Evolutionary conservation across 1,140 invertebrate species (phyloP).

Genomic region (Pachypeltis micranthus): DNA sequence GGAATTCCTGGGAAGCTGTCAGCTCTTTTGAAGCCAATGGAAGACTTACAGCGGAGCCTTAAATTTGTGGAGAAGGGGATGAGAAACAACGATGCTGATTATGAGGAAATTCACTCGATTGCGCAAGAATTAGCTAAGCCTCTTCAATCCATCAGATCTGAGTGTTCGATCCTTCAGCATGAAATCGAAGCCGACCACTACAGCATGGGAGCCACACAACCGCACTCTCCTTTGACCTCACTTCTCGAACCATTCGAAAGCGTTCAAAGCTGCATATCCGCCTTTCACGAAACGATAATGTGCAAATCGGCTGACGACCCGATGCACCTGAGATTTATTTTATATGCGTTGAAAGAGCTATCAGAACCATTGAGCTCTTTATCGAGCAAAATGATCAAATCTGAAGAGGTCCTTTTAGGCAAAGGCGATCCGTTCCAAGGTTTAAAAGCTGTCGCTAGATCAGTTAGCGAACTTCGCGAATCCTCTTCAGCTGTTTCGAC

Average conservation of each 20-base stretch:
- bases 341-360: slow-evolving; percentile 26
- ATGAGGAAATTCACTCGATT: slow-evolving; percentile 21
- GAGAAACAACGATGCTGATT: slow-evolving; percentile 15
- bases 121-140: slow-evolving; percentile 27
- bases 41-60: slow-evolving; percentile 25
- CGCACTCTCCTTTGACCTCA: not conserved
- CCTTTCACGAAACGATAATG: slow-evolving; percentile 26
- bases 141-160: slow-evolving; percentile 26
- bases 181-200: slow-evolving; percentile 28
- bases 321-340: slow-evolving; percentile 25
- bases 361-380: slow-evolving; percentile 24
- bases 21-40: slow-evolving; percentile 24
- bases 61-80: slow-evolving; percentile 16
- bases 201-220: not conserved
- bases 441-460: slow-evolving; percentile 22
- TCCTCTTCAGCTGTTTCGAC: not conserved
- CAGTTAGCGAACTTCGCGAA: slow-evolving; percentile 24
- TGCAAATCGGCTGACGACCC: slow-evolving; percentile 25
- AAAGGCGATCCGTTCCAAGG: slow-evolving; percentile 22
- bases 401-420: slow-evolving; percentile 24
- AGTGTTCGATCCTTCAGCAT: slow-evolving; percentile 27
- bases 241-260: slow-evolving; percentile 24
- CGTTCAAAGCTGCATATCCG: slow-evolving; percentile 24
- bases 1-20: slow-evolving; percentile 16
- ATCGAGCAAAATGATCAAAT: slow-evolving; percentile 23